Evolutionary conservation across 2,888 invertebrate species (phyloP).

Genomic region (Eledone cirrhosa): DNA sequence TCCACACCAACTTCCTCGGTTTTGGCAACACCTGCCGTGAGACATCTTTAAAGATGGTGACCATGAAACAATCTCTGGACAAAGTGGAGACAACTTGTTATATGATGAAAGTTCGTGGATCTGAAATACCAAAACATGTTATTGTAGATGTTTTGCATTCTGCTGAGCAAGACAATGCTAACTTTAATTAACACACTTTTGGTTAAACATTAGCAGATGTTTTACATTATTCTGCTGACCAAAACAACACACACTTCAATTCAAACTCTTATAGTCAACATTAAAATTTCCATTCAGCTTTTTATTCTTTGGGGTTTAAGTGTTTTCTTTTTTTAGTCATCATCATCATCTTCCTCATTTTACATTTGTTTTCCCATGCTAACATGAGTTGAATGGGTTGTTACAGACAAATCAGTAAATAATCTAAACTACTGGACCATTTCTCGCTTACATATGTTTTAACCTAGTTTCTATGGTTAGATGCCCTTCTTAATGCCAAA

Average conservation of each 20-base stretch:
- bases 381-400: too few relatives aligned
- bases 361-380: too few relatives aligned
- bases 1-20: slow-evolving; percentile 70
- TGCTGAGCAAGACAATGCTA: not conserved
- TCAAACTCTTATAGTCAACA: not conserved
- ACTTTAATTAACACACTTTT: not conserved
- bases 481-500: too few relatives aligned
- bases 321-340: too few relatives aligned
- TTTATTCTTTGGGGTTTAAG: too few relatives aligned
- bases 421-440: too few relatives aligned
- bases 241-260: not conserved
- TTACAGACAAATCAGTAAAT: too few relatives aligned
- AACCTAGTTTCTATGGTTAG: too few relatives aligned
- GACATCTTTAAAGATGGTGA: slow-evolving; percentile 76
- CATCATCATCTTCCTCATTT: too few relatives aligned
- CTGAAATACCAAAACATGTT: slow-evolving; percentile 80
- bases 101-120: slow-evolving; percentile 80
- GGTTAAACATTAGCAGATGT: too few relatives aligned
- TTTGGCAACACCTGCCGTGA: slow-evolving; percentile 72
- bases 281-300: too few relatives aligned
- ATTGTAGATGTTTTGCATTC: slow-evolving; percentile 69
- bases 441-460: too few relatives aligned
- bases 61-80: slow-evolving; percentile 78
- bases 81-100: slow-evolving; percentile 89
- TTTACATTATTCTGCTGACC: slow-evolving; percentile 35